Base-by-base conservation (phyloP, 1,140 invertebrate genomes). In the Philotrypesis tridentata region DNA sequence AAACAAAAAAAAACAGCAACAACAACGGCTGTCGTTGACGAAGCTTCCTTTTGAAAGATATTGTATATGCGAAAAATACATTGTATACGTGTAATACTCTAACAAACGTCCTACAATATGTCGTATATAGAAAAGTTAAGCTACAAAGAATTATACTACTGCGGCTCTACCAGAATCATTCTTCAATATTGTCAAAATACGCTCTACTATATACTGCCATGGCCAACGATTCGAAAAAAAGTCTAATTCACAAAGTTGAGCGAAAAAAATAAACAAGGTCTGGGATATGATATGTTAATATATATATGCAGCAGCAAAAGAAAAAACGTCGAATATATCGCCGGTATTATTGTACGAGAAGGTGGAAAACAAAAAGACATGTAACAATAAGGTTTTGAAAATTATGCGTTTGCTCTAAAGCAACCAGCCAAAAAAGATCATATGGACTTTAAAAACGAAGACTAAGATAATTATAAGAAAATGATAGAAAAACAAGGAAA, bases 401-500 rank as follows among this genome's bases (percentile, higher is more conserved):
- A 27, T 27, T 65, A 65, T 65, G 63, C 63, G 2, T 29, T 25
- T 65, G 27, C 27, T 65, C n/a, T 17, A 65, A 65, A 12, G 27
- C 63, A 65, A 65, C n/a, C 63, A 65, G 63, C 63, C 63, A 27
- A 29, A 65, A 65, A 65, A 65, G n/a, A n/a, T n/a, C n/a, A n/a
- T n/a, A n/a, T n/a, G n/a, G n/a, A n/a, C n/a, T n/a, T n/a, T n/a
- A n/a, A n/a, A n/a, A n/a, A n/a, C n/a, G n/a, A n/a, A 2, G 48
- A 55, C 14, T 14, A 55, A 21, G 21, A 65, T 27, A 65, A 65
- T 37, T 29, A 1, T 37, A 71, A 23, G 8, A 9, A 40, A 48
- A 83, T 75, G 70, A 79, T 72, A 75, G 63, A 63, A 82, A 63
- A 75, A 75, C 33, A 63, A 43, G 25, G 76, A 55, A 55, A 77